A percentile compares a stretch with the other conserved stretches of the same genome.
These are phyloP conservation scores for Pachyramphus minor DNA, from an alignment of 2,113 vertebrate species.

Conservation along the genomic window DNA sequence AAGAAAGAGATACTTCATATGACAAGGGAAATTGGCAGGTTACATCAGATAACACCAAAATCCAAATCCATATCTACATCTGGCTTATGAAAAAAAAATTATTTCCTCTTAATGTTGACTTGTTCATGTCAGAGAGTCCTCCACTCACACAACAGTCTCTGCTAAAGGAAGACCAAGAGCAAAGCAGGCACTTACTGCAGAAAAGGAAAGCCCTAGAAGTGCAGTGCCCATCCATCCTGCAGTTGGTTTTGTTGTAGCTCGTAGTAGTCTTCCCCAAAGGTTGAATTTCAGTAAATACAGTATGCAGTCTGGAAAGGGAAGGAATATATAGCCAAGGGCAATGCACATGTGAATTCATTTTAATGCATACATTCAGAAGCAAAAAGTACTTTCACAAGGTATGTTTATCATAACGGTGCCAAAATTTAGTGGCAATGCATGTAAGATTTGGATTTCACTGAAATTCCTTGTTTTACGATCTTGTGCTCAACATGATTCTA, in stretches of 20 bases:
- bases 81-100: neutral
- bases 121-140: neutral
- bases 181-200: neutral
- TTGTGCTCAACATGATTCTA: neutral
- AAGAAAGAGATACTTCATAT: neutral
- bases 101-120: neutral
- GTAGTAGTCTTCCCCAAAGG: neutral
- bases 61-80: neutral
- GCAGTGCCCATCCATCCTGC: neutral
- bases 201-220: neutral
- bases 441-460: neutral
- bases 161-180: neutral
- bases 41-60: neutral
- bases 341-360: neutral
- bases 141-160: neutral
- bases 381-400: neutral
- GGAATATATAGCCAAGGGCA: neutral
- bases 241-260: neutral
- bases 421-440: neutral
- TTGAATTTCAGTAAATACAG: neutral
- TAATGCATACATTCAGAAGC: neutral
- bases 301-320: neutral
- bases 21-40: neutral
- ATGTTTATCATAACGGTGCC: accelerated
- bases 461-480: neutral